Evolutionary conservation across 2,888 invertebrate species (phyloP).

Genomic region (Neocrepidodera transversa): DNA sequence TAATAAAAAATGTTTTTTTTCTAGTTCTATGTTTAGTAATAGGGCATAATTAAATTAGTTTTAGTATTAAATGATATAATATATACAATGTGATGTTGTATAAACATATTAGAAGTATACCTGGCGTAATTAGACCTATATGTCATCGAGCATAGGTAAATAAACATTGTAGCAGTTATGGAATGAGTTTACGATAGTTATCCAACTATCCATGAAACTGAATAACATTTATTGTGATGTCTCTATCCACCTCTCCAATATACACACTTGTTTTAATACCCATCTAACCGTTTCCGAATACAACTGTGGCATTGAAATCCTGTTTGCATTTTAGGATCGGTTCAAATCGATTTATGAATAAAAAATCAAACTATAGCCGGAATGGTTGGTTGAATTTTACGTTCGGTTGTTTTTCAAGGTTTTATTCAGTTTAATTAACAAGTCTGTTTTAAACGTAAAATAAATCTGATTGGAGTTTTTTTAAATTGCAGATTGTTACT

Average conservation of each 20-base stretch:
- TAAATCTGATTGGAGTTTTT: not conserved
- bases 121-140: no score
- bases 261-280: conserved; percentile 8
- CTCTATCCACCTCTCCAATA: conserved; percentile 1
- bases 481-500: conserved; percentile 53
- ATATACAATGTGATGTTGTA: no score
- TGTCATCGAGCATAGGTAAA: not conserved
- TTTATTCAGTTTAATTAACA: not conserved
- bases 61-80: no score
- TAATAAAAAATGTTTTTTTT: no score
- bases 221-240: conserved; percentile 11
- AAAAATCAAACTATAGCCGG: not conserved
- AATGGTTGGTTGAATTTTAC: not conserved
- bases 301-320: not conserved
- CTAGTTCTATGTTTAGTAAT: no score
- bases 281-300: not conserved
- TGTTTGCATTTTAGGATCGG: conserved; percentile 2
- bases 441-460: no score
- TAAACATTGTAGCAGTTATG: not conserved
- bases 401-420: not conserved
- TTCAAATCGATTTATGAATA: conserved; percentile 1
- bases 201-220: not conserved
- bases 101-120: no score
- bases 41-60: no score
- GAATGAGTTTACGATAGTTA: conserved; percentile 10